Conservation (phyloP, 92 coral and sea anemone species). For the Phenganax stokvisi region DNA sequence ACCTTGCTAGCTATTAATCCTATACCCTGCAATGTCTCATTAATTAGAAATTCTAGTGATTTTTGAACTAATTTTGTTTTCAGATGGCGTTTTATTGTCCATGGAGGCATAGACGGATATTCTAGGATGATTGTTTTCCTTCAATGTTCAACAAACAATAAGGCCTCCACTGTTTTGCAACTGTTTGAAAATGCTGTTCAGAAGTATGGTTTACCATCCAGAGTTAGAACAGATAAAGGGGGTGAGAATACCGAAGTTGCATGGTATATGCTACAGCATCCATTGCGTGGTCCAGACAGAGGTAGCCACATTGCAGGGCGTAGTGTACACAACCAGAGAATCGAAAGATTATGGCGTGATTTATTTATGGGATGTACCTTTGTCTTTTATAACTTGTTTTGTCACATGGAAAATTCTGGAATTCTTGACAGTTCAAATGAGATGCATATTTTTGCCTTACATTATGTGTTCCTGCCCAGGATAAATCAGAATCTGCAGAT, state of each 20-base stretch:
- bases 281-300: slow-evolving; percentile 49
- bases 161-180: slow-evolving; percentile 41
- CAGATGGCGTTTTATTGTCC: slow-evolving; percentile 51
- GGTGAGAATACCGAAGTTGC: slow-evolving; percentile 48
- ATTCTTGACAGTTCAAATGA: slow-evolving; percentile 40
- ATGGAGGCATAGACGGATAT: slow-evolving; percentile 48
- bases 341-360: slow-evolving; percentile 48
- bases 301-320: slow-evolving; percentile 48
- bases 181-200: slow-evolving; percentile 47
- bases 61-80: too few relatives aligned
- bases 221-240: slow-evolving; percentile 46
- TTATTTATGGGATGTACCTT: slow-evolving; percentile 48
- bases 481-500: slow-evolving; percentile 40
- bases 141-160: slow-evolving; percentile 42
- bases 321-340: slow-evolving; percentile 46
- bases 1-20: too few relatives aligned
- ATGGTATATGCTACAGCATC: slow-evolving; percentile 49
- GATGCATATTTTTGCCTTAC: slow-evolving; percentile 42
- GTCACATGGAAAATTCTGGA: slow-evolving; percentile 40
- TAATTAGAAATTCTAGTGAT: too few relatives aligned
- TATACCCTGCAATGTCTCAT: too few relatives aligned
- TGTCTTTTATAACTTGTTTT: slow-evolving; percentile 43
- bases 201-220: slow-evolving; percentile 47
- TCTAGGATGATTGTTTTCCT: slow-evolving; percentile 51
- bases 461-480: slow-evolving; percentile 45